Conservation (phyloP, 2,113 vertebrate species). For the Lampris incognitus region DNA sequence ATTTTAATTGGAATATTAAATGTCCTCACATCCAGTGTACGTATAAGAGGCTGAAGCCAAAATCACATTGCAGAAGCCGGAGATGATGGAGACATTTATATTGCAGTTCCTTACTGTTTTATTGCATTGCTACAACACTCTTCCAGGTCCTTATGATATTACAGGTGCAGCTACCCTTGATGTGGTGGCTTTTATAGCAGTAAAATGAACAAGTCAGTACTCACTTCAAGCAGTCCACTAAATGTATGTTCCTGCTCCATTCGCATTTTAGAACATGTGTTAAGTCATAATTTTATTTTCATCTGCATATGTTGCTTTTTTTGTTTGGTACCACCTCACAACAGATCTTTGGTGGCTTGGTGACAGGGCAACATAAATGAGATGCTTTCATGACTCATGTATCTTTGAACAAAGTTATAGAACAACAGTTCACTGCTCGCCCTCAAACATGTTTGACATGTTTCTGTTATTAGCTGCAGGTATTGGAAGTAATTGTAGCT, state of each 20-base stretch:
- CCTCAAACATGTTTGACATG: neutral
- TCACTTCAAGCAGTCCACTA: neutral
- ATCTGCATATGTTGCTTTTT: neutral
- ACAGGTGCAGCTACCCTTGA: neutral
- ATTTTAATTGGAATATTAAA: slow-evolving; percentile 61
- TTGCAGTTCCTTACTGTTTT: slow-evolving; percentile 34
- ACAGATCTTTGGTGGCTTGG: neutral
- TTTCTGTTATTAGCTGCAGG: neutral
- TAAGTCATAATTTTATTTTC: slow-evolving; percentile 5
- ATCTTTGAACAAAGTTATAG: neutral
- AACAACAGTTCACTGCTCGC: neutral
- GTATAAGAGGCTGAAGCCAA: slow-evolving; percentile 63
- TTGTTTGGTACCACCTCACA: neutral
- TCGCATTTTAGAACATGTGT: neutral
- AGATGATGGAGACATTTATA: slow-evolving; percentile 62
- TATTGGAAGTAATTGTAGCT: neutral
- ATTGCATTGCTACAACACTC: neutral
- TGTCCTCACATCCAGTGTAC: slow-evolving; percentile 44
- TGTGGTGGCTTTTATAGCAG: neutral
- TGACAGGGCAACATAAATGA: neutral
- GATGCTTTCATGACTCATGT: neutral
- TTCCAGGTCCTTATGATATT: neutral
- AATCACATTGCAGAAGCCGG: slow-evolving; percentile 27
- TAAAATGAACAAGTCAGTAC: neutral
- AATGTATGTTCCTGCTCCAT: neutral